A percentile compares a stretch with the other conserved stretches of the same genome.
Evolutionary conservation across 2,113 vertebrate species (phyloP).

Genomic region (Tamias sibiricus): DNA sequence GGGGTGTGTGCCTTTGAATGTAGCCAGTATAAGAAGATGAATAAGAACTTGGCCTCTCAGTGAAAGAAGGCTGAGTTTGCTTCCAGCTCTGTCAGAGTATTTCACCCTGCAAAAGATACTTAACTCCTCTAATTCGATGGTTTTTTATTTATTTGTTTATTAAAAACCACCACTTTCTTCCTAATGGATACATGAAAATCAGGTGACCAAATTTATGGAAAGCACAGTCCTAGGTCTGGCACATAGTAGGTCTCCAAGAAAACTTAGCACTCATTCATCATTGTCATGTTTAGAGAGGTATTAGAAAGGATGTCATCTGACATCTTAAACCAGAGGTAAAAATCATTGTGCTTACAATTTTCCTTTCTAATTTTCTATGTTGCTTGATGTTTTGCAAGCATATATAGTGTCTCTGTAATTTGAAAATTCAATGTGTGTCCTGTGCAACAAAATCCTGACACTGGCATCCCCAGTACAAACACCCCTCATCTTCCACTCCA

Average conservation of each 20-base stretch:
- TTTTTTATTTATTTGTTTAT: neutral
- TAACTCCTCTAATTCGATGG: neutral
- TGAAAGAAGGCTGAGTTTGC: neutral
- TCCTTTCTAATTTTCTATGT: neutral
- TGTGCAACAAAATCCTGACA: neutral
- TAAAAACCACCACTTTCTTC: neutral
- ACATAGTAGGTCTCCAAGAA: neutral
- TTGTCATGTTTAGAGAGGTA: neutral
- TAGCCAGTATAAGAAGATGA: neutral
- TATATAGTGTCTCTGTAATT: neutral
- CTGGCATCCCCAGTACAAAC: rapidly evolving
- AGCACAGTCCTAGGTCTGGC: neutral
- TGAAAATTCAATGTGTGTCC: neutral
- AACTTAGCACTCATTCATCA: neutral
- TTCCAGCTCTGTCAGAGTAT: neutral
- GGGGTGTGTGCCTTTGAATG: neutral
- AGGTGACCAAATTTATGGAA: neutral
- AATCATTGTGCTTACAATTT: neutral
- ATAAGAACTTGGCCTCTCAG: neutral
- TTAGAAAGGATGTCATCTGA: neutral
- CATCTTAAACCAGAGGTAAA: neutral
- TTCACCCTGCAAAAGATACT: neutral
- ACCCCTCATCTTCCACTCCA: neutral
- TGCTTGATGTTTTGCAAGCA: neutral
- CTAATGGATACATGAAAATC: neutral